phyloP scores from a whole-genome alignment of 1,140 invertebrate species.

The Mizuhopecten yessoensis region DNA sequence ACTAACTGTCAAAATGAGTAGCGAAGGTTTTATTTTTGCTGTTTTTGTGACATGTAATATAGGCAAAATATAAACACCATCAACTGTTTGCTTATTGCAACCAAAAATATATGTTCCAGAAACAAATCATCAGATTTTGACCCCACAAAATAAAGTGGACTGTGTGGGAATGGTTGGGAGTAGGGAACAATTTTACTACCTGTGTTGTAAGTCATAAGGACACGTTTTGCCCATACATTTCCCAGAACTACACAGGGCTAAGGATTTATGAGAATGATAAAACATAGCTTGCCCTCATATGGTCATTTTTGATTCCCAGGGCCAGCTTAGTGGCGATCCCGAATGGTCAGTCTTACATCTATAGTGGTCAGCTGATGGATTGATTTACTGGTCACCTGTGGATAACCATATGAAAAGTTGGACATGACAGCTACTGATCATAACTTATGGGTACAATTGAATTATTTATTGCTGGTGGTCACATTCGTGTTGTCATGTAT shows the following conservation, averaged over 20 bases:
- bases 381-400: background rate
- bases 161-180: background rate
- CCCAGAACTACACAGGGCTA: background rate
- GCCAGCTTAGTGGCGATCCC: background rate
- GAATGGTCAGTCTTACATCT: background rate
- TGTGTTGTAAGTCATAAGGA: background rate
- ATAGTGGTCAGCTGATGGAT: background rate
- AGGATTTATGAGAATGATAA: background rate
- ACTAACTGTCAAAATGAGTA: too few relatives aligned
- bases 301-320: conserved; percentile 9
- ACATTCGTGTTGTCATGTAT: background rate
- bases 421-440: background rate
- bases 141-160: too few relatives aligned
- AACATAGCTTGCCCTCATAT: background rate
- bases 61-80: too few relatives aligned
- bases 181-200: background rate
- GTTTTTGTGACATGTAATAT: too few relatives aligned
- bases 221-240: background rate
- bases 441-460: background rate
- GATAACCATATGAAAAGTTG: background rate
- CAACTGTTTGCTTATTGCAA: too few relatives aligned
- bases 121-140: too few relatives aligned
- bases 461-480: background rate
- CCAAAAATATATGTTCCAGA: too few relatives aligned
- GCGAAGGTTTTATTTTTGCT: too few relatives aligned